Evolutionary conservation across 2,888 invertebrate species (phyloP), one percentile per base, ranked within the genome.

Genomic region (Macrophya alboannulata): DNA sequence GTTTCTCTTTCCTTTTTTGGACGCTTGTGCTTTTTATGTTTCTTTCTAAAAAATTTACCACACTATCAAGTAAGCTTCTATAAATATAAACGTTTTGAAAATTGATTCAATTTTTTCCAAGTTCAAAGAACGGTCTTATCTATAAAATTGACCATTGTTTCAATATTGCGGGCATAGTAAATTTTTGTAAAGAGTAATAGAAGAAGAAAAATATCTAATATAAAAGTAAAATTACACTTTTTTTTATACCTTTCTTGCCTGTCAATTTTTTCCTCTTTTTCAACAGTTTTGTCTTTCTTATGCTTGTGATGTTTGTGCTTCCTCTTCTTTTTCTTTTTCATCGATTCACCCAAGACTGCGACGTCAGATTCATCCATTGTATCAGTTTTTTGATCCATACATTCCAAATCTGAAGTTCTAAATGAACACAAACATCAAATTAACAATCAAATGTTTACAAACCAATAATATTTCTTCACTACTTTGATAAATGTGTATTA

Each of bases 281-380:
- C 93, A 8, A 89, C 51, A 59, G 90, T 86, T 90, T 92, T 93
- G 84, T 93, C 93, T 76, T 92, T 93, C 89, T 93, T 93, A 84
- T 93, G 93, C 85, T 93, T 93, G 85, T 91, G 92, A 84, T 93
- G 92, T 86, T 93, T 93, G 86, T 93, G 93, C 89, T 93, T 93
- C 87, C 93, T 91, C 86, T 93, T 93, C 85, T 92, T 93, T 86
- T 92, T 93, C 85, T 92, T 93, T 82, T 90, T 90, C 87, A 91
- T 90, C 87, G 91, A 91, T 85, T 93, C 92, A 43, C 86, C 83
- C 40, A 92, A 86, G 55, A 90, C 88, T 10, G 93, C 93, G 1
- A 90, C 87, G 59, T 92, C 92, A 45, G 91, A 90, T 85, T 91
- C 91, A 25, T 89, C 90, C 59, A 90, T 89, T n/a, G 89, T 86